Conservation (phyloP, 2,797 vertebrate genomes). For the Tiaroga cobitis region DNA sequence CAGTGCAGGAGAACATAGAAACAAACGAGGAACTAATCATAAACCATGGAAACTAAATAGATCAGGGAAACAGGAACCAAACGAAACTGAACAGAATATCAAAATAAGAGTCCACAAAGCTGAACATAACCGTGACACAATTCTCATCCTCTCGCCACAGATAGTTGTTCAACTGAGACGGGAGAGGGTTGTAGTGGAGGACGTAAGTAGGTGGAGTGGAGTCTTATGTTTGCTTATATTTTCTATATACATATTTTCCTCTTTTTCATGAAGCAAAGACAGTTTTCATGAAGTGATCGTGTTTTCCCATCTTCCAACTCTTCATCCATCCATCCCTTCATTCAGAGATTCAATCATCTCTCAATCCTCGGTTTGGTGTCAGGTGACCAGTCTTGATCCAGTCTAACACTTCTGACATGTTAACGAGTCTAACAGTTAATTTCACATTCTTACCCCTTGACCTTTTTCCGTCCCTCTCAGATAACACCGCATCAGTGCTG, state of each 20-base stretch:
- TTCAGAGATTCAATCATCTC: not conserved
- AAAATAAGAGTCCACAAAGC: too few species aligned
- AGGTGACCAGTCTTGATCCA: not conserved
- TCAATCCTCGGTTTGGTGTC: not conserved
- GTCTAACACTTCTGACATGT: not conserved
- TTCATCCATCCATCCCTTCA: not conserved
- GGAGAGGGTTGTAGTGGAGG: too few species aligned
- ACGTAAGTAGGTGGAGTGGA: too few species aligned
- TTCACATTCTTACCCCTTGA: constrained; percentile 51
- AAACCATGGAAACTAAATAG: not conserved
- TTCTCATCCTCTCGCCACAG: too few species aligned
- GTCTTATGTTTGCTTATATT: not conserved
- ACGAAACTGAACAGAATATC: too few species aligned
- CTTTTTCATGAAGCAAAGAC: not conserved
- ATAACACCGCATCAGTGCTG: constrained; percentile 92
- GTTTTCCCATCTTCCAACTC: not conserved
- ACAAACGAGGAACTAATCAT: not conserved
- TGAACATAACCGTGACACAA: too few species aligned
- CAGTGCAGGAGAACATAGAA: too few species aligned
- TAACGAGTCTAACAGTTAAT: constrained; percentile 3
- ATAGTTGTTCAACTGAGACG: too few species aligned
- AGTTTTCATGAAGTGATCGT: not conserved
- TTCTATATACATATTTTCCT: not conserved
- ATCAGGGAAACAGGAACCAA: too few species aligned
- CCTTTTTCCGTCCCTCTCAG: constrained; percentile 66